These are phyloP conservation scores for Augochlora pura DNA, from an alignment of 1,140 invertebrate genomes.

Conservation along the genomic window DNA sequence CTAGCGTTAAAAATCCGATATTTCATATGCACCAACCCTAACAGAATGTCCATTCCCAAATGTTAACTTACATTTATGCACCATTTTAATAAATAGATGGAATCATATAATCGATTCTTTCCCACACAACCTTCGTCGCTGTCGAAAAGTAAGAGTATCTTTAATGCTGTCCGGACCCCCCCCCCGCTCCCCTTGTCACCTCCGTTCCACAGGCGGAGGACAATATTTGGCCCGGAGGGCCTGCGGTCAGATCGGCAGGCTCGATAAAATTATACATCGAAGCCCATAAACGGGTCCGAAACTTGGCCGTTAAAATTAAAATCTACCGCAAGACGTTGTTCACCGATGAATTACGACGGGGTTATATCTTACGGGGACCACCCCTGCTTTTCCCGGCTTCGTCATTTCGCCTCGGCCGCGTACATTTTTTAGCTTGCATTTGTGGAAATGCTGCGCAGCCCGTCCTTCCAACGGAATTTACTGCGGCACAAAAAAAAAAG, in stretches of 20 bases:
- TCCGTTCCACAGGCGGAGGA: slow-evolving; percentile 39
- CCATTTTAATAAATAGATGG: too few species aligned
- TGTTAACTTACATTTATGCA: too few species aligned
- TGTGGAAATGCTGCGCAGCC: too few species aligned
- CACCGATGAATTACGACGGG: slow-evolving; percentile 68
- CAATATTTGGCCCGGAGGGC: slow-evolving; percentile 65
- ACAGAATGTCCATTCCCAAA: too few species aligned
- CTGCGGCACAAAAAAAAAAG: too few species aligned
- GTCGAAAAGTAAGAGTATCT: slow-evolving; percentile 44
- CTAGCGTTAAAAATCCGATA: too few species aligned
- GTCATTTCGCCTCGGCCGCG: slow-evolving; percentile 35
- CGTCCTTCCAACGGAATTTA: too few species aligned
- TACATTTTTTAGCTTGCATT: background rate
- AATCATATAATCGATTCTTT: too few species aligned
- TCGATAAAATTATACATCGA: slow-evolving; percentile 78
- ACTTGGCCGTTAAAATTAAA: slow-evolving; percentile 76
- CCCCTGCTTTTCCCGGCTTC: slow-evolving; percentile 50
- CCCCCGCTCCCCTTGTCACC: slow-evolving; percentile 26
- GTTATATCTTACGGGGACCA: slow-evolving; percentile 58
- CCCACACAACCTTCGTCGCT: background rate
- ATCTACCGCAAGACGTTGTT: slow-evolving; percentile 69
- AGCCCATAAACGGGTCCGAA: slow-evolving; percentile 73
- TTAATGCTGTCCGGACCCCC: background rate
- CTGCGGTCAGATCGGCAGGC: slow-evolving; percentile 73
- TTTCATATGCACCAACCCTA: too few species aligned